Conservation (phyloP, 2,797 vertebrate species). For the Chanos chanos region DNA sequence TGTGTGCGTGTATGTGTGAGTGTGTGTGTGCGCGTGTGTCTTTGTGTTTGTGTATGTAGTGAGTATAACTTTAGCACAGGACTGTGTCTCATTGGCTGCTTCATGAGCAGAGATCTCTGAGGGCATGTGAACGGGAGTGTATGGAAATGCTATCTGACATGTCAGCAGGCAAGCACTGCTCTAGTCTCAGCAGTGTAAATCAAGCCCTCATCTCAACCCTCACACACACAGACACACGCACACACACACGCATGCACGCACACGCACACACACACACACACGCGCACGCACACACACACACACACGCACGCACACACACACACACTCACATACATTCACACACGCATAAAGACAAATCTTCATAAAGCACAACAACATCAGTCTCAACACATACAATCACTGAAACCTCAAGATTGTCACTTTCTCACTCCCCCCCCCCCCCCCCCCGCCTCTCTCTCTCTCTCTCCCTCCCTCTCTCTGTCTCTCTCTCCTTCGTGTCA, state of each 20-base stretch:
- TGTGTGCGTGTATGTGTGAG: too few relatives aligned
- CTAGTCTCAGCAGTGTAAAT: neutral
- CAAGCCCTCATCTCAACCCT: neutral
- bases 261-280: too few relatives aligned
- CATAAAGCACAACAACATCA: too few relatives aligned
- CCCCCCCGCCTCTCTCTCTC: neutral
- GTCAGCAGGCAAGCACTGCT: slow-evolving; percentile 8
- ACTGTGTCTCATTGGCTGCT: neutral
- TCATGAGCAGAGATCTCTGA: neutral
- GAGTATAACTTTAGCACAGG: neutral
- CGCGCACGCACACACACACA: too few relatives aligned
- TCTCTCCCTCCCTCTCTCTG: neutral
- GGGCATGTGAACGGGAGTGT: slow-evolving; percentile 7
- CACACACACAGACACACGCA: slow-evolving; percentile 1
- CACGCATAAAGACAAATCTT: too few relatives aligned
- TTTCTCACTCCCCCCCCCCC: neutral
- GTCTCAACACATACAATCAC: too few relatives aligned
- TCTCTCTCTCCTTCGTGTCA: neutral
- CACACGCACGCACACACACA: too few relatives aligned
- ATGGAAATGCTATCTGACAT: slow-evolving; percentile 25
- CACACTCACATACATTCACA: too few relatives aligned
- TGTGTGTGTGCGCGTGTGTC: neutral
- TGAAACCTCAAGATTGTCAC: too few relatives aligned
- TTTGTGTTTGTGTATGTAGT: neutral
- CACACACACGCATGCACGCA: too few relatives aligned